Base-by-base conservation (phyloP, 2,888 invertebrate genomes). In the Mamestra brassicae region DNA sequence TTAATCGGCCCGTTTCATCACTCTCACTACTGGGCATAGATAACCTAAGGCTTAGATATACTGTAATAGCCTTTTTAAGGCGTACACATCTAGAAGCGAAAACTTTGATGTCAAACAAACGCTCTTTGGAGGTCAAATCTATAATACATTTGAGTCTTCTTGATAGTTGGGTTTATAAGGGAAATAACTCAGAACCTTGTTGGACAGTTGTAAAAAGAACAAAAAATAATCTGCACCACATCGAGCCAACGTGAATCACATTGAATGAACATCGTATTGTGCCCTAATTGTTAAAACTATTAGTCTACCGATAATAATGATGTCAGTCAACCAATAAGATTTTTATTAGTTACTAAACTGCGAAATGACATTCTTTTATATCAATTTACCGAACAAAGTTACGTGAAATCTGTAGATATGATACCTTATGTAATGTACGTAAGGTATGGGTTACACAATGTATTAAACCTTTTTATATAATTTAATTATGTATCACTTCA, bases 401-500 rank as follows among this genome's bases (percentile, higher is more conserved):
- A 85, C 60, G 67, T 74, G 74, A 62, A 83, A 85, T 67, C 54
- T 81, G 38, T 55, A 26, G 55, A 62, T 81, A 71, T 68, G 57
- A 71, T 69, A 61, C 64, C 64, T 81, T 75, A 81, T 81, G 77
- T 80, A 76, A 78, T 77, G 52, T 63, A 54, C 64, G 54, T 66
- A 86, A 71, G 63, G 42, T 63, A 63, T 47, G 42, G 54, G 7
- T 76, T 87, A 77, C 72, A 75, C 60, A 74, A 76, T 76, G 61
- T 63, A 76, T 67, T 62, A 70, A 83, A 78, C 72, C 71, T 80
- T 83, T 72, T 87, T 83, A 80, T 76, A 67, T 77, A 83, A 83
- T 80, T 75, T 63, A 84, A 70, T 77, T 79, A 76, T 78, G 74
- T 82, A 80, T 86, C 80, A 63, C 26, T 78, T 83, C 78, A 78